Conservation (phyloP, 2,113 vertebrate genomes). For the Scortum barcoo region DNA sequence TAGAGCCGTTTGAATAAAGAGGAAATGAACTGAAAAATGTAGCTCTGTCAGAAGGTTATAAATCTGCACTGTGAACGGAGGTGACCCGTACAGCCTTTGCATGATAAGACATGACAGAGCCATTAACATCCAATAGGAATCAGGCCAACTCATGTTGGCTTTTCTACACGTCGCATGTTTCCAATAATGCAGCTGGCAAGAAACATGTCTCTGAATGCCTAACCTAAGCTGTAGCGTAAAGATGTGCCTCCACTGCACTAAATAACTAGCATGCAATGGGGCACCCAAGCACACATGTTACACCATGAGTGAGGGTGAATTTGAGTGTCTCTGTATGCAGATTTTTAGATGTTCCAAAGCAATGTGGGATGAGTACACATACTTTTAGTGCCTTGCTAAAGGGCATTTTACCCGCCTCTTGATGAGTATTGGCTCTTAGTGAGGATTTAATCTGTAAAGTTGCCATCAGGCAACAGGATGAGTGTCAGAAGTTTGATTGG, state of each 20-base stretch:
- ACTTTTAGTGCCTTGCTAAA: neutral
- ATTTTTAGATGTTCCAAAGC: neutral
- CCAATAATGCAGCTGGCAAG: conserved; percentile 27
- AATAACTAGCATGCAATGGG: conserved; percentile 31
- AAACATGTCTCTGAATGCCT: conserved; percentile 21
- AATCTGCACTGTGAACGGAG: conserved; percentile 20
- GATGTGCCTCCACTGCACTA: conserved; percentile 24
- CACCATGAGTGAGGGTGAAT: neutral
- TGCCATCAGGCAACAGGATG: conserved; percentile 13
- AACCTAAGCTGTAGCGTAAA: conserved; percentile 22
- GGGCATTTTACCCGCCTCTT: conserved; percentile 1
- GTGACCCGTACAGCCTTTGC: conserved; percentile 25
- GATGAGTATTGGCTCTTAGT: conserved; percentile 23
- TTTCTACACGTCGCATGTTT: conserved; percentile 39
- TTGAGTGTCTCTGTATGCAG: neutral
- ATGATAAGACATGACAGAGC: conserved; percentile 25
- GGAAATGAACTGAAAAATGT: conserved; percentile 35
- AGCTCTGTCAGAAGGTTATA: conserved; percentile 24
- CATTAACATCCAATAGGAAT: conserved; percentile 31
- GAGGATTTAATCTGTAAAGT: conserved; percentile 19
- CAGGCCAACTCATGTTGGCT: conserved; percentile 8
- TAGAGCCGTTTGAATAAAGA: conserved; percentile 2
- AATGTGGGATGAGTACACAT: neutral
- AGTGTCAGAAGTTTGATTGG: conserved; percentile 42
- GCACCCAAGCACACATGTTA: neutral